Base-by-base conservation (phyloP, 2,888 invertebrate species). In the Macrophya annulata region DNA sequence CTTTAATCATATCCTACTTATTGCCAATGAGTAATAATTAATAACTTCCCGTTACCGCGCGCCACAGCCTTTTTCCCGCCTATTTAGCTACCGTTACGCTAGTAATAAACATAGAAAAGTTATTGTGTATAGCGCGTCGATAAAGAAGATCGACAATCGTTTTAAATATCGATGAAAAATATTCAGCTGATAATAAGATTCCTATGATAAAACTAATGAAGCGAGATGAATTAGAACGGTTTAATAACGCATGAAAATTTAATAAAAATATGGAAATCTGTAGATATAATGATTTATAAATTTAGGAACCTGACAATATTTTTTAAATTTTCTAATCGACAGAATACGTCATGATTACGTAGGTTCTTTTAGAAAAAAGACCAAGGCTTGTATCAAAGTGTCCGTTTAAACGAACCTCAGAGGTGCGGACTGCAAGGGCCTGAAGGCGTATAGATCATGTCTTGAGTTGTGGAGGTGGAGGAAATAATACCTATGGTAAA, bases 401-500 rank as follows among this genome's bases (percentile, higher is more conserved):
- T 81, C 59, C 25, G 72, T 15, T 59, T 84, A 10, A 37, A 59
- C 21, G 51, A 43, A 31, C 31, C 74, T 25, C 31, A 74, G 76
- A 85, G 85, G 85, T 68, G 85, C 71, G 55, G 72, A 68, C 85
- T 87, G 86, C 85, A 10, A 40, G 59, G 62, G 51, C 31, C 40
- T 17, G 84, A 82, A 82, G 85, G 81, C 85, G 85, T 86, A 88
- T 89, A 87, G 87, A 88, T 89, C 87, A 89, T 84, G 12, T 85
- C 86, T 86, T 86, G 87, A 51, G 86, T 25, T 65, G 86, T 76
- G 86, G 85, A 88, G 88, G 87, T 86, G 87, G 88, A 86, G 88
- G 87, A 86, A 89, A 87, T 89, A 89, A 88, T 89, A 89, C 85
- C 87, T 85, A 48, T 65, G 68, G 68, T 48, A 68, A 48, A 85